These are phyloP conservation scores for Drosophila aldrichi DNA, from an alignment of 2,888 invertebrate species.

Conservation along the genomic window DNA sequence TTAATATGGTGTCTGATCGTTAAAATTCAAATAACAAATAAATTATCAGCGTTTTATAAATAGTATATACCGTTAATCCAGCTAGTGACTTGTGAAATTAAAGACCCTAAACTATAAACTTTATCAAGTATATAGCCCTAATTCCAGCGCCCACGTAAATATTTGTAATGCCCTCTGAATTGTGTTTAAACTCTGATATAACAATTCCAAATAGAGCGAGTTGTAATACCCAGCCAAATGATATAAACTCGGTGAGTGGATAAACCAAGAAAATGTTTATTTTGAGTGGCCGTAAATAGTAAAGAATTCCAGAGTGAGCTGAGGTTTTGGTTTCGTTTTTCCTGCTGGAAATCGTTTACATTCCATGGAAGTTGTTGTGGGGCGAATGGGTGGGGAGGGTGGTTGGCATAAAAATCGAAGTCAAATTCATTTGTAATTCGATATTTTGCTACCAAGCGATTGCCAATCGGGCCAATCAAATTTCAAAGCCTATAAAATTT, in stretches of 20 bases:
- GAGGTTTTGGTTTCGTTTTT: conserved; percentile 20
- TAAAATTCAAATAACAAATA: too few species aligned
- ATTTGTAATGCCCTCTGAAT: not conserved
- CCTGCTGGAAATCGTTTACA: conserved; percentile 32
- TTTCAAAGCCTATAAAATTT: conserved; percentile 74
- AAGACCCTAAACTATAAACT: not conserved
- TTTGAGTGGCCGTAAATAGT: conserved; percentile 14
- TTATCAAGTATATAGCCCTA: not conserved
- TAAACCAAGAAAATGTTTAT: conserved; percentile 9
- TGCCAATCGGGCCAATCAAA: conserved; percentile 67
- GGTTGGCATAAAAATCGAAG: conserved; percentile 54
- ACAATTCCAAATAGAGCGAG: not conserved
- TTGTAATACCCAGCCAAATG: conserved; percentile 12
- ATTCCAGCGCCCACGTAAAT: not conserved
- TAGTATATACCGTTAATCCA: not conserved
- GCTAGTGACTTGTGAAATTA: not conserved
- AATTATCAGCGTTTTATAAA: not conserved
- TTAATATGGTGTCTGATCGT: not conserved
- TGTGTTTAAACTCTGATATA: not conserved
- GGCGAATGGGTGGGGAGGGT: conserved; percentile 28
- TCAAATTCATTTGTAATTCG: conserved; percentile 73
- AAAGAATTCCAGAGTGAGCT: conserved; percentile 28
- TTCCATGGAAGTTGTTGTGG: conserved; percentile 35
- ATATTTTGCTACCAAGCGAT: conserved; percentile 68
- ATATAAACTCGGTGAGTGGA: not conserved